Evolutionary conservation across 2,888 invertebrate species (phyloP).

Genomic region (Andrena trimmerana): DNA sequence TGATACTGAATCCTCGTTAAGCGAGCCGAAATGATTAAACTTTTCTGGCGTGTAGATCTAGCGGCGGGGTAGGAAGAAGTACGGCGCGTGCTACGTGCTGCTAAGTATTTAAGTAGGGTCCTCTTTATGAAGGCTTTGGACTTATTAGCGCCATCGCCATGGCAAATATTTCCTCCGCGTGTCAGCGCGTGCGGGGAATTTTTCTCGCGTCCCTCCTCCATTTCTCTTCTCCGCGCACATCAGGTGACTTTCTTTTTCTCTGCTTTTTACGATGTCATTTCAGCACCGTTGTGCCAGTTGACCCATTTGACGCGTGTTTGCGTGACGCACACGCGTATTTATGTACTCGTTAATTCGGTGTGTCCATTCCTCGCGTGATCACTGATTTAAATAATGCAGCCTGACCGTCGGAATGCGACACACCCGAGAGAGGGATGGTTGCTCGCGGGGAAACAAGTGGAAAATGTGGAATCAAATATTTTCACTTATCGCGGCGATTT

Average conservation of each 20-base stretch:
- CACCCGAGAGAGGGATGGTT: no score
- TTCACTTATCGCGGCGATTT: not conserved
- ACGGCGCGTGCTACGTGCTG: constrained; percentile 33
- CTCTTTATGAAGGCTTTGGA: constrained; percentile 67
- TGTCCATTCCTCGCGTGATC: not conserved
- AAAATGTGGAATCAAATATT: not conserved
- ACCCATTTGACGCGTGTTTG: constrained; percentile 7
- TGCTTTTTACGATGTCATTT: constrained; percentile 10
- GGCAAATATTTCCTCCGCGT: constrained; percentile 62
- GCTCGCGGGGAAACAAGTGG: no score
- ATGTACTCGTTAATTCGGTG: not conserved
- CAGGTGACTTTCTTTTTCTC: not conserved
- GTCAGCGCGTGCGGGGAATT: constrained; percentile 57
- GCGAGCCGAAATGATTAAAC: constrained; percentile 54
- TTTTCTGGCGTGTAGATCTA: constrained; percentile 43
- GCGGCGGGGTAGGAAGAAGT: constrained; percentile 21
- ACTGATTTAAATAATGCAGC: not conserved
- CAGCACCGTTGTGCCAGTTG: not conserved
- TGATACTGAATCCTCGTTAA: constrained; percentile 29
- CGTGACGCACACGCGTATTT: not conserved
- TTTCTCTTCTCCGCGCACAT: not conserved
- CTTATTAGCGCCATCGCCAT: constrained; percentile 66
- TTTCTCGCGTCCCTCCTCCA: constrained; percentile 34
- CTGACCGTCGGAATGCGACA: no score
- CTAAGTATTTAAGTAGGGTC: constrained; percentile 67